Base-by-base conservation (phyloP, 1,140 invertebrate genomes). In the Battus philenor region DNA sequence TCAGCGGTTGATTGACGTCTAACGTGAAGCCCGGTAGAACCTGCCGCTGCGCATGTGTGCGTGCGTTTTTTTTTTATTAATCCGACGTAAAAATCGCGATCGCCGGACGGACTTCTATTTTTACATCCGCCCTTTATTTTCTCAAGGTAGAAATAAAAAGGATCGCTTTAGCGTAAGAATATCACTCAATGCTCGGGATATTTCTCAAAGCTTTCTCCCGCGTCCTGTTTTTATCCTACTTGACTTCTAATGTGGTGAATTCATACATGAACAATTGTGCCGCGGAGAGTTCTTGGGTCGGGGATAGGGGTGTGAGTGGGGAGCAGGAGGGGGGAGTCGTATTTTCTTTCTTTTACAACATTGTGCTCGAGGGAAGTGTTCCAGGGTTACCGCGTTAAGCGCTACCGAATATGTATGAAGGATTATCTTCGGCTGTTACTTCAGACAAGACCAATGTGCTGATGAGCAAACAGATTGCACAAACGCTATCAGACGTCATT, bases 161-260 rank as follows among this genome's bases (percentile, higher is more conserved):
- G 53, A 58, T 36, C 56, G 68, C 64, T 70, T 63, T 55, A 70
- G 53, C 29, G 53, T 33, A 46, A 56, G 68, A 72, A 69, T 78
- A 76, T 77, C 74, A 70, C 63, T 77, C 74, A 75, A 74, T 74
- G 72, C 65, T 58, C 55, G 68, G 65, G 68, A 75, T 84, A 85
- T 86, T 81, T 80, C 80, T 80, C 81, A 75, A 82, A 82, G 79
- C 75, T 81, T 80, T 84, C 71, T 60, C 66, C 56, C 52, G 67
- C 73, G 66, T 74, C 70, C 70, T 66, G 80, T 87, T 86, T 85
- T 87, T 86, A 87, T 87, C 86, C 86, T 86, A 86, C 86, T 87
- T 87, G 82, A 86, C 83, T 86, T 70, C 51, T 87, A 86, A 87
- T 87, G 85, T 87, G 85, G 68, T 87, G 85, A 87, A 87, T 87